These are phyloP conservation scores for Anas platyrhynchos DNA, from an alignment of 2,113 vertebrate species.

Conservation along the genomic window DNA sequence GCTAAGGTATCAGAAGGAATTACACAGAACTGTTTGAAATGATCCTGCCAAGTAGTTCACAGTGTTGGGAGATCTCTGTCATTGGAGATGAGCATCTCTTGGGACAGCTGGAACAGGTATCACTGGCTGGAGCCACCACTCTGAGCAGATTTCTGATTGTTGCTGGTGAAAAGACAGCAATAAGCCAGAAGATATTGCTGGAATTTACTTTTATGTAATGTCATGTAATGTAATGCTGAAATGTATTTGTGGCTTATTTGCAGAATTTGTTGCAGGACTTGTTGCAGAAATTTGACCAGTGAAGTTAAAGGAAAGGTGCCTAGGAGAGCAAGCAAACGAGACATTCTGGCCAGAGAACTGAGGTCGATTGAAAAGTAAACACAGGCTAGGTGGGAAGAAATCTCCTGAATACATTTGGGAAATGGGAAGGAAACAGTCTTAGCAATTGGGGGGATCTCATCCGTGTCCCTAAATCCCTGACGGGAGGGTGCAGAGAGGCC, in stretches of 20 bases:
- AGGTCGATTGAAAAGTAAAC: not conserved
- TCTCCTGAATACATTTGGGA: not conserved
- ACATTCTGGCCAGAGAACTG: not conserved
- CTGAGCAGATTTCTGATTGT: not conserved
- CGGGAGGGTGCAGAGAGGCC: not conserved
- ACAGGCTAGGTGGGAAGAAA: not conserved
- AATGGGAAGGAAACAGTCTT: not conserved
- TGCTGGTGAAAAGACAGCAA: accelerated
- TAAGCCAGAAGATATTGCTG: not conserved
- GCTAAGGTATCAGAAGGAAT: not conserved
- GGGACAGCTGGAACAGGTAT: not conserved
- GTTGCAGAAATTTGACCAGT: not conserved
- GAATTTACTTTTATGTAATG: not conserved
- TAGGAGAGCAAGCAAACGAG: not conserved
- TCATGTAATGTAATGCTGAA: no score
- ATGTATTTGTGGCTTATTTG: not conserved
- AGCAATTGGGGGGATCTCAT: not conserved
- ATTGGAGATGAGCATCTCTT: not conserved
- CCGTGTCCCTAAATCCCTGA: not conserved
- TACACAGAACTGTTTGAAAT: not conserved
- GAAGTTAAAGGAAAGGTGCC: not conserved
- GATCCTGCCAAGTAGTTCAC: not conserved
- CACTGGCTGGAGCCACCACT: not conserved
- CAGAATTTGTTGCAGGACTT: not conserved
- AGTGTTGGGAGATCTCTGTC: not conserved